phyloP scores from a whole-genome alignment of 2,113 vertebrate genomes.

The Solea solea region DNA sequence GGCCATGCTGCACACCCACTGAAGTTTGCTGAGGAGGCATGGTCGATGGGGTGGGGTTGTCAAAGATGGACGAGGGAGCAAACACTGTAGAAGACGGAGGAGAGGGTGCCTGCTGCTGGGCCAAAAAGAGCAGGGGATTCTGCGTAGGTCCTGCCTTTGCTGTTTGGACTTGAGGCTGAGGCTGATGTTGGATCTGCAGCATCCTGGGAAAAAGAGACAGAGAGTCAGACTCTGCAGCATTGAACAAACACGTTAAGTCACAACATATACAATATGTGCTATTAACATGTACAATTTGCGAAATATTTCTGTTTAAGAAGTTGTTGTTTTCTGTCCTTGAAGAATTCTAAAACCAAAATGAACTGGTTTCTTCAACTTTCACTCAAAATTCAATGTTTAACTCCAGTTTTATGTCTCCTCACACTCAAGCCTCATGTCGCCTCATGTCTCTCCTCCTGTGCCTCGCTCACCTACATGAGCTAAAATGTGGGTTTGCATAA shows the following conservation, averaged over 20 bases:
- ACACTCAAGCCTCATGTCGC: no score
- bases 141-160: slow-evolving; percentile 70
- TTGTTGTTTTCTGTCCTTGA: no score
- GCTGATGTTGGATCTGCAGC: slow-evolving; percentile 92
- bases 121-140: slow-evolving; percentile 74
- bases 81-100: slow-evolving; percentile 72
- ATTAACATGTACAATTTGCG: no score
- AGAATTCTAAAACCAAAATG: no score
- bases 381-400: no score
- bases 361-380: no score
- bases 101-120: slow-evolving; percentile 66
- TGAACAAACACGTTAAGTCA: no score
- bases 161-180: slow-evolving; percentile 74
- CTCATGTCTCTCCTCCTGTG: no score
- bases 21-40: slow-evolving; percentile 78
- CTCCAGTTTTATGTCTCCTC: no score
- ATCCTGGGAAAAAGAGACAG: slow-evolving; percentile 80
- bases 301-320: no score
- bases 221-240: not conserved
- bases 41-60: slow-evolving; percentile 61
- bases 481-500: not conserved
- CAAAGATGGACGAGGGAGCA: slow-evolving; percentile 69
- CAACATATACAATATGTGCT: no score
- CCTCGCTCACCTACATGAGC: not conserved
- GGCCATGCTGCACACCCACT: slow-evolving; percentile 65